A percentile compares a stretch with the other conserved stretches of the same genome.
Evolutionary conservation across 2,888 invertebrate species (phyloP).

Genomic region (Mamestra brassicae): DNA sequence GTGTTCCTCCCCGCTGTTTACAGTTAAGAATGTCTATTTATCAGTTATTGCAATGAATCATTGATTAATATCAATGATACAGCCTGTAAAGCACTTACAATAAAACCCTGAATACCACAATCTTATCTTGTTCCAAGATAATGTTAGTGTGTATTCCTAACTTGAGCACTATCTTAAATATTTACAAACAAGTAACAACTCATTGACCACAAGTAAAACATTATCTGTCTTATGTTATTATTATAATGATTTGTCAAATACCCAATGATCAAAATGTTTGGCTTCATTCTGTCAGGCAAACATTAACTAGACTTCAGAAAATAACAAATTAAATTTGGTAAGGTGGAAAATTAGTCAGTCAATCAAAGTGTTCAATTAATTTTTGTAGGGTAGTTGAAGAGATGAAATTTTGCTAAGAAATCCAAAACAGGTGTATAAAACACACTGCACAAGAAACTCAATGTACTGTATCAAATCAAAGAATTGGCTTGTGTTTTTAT

Average conservation of each 20-base stretch:
- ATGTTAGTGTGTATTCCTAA: constrained; percentile 6
- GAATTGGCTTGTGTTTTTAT: neutral
- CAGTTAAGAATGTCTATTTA: neutral
- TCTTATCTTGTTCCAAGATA: constrained; percentile 32
- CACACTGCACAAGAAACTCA: neutral
- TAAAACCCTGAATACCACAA: constrained; percentile 30
- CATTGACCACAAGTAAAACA: neutral
- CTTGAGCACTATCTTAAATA: constrained; percentile 11
- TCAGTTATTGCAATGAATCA: constrained; percentile 14
- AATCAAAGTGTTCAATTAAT: neutral
- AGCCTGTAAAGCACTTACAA: constrained; percentile 19
- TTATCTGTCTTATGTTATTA: neutral
- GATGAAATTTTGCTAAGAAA: neutral
- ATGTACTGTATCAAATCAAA: neutral
- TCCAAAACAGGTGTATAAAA: neutral
- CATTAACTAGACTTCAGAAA: neutral
- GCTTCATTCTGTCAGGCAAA: neutral
- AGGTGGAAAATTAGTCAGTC: neutral
- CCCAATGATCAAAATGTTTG: neutral
- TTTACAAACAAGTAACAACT: constrained; percentile 6
- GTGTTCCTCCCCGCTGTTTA: neutral
- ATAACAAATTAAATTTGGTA: neutral
- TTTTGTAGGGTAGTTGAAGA: neutral
- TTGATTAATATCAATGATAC: neutral
- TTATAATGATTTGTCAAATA: neutral